phyloP scores from a whole-genome alignment of 2,888 invertebrate genomes.

The Boloria selene region DNA sequence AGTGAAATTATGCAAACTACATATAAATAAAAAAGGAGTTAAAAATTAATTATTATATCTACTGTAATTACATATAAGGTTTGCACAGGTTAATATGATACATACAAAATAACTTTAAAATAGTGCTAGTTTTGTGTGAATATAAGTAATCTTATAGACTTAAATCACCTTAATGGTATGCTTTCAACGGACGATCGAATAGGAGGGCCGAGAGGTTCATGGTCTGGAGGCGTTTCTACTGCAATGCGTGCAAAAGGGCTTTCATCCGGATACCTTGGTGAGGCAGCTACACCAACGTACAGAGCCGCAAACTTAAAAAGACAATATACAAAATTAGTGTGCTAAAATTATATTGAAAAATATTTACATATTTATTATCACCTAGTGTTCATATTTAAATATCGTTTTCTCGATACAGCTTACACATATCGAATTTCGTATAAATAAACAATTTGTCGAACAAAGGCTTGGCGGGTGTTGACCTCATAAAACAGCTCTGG shows the following conservation, averaged over 20 bases:
- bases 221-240: constrained; percentile 69
- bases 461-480: constrained; percentile 64
- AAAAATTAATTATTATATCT: background rate
- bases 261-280: constrained; percentile 58
- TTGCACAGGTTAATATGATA: too few relatives aligned
- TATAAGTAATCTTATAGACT: background rate
- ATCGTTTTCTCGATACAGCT: constrained; percentile 40
- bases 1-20: background rate
- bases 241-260: constrained; percentile 62
- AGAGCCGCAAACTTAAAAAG: constrained; percentile 58
- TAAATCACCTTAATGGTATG: constrained; percentile 78
- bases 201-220: constrained; percentile 77
- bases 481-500: constrained; percentile 62
- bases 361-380: constrained; percentile 24
- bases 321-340: constrained; percentile 18
- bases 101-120: too few relatives aligned
- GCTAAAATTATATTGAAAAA: constrained; percentile 16
- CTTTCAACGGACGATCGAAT: constrained; percentile 90
- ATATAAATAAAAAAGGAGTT: background rate
- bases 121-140: background rate
- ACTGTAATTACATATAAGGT: too few relatives aligned
- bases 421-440: constrained; percentile 55
- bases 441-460: constrained; percentile 58
- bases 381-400: constrained; percentile 2
- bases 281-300: constrained; percentile 55